Conservation (phyloP, 2,797 vertebrate species). For the Ctenopoma multispine region DNA sequence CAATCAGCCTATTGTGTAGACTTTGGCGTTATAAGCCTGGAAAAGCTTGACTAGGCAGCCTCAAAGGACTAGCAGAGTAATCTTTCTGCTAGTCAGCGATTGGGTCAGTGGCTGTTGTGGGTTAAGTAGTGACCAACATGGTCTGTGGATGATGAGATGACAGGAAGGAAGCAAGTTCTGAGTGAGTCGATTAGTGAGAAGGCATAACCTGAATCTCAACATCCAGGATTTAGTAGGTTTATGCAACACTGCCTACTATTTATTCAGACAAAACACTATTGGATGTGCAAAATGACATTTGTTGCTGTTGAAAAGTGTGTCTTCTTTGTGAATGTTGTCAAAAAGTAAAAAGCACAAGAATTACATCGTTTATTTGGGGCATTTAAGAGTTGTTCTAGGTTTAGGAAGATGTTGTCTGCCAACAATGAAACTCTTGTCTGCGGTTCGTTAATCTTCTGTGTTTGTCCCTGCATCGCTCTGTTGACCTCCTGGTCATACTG, state of each 20-base stretch:
- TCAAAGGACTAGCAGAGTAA: conserved; percentile 50
- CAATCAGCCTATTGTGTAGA: conserved; percentile 59
- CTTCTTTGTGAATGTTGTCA: not conserved
- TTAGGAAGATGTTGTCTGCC: conserved; percentile 23
- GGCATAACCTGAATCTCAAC: not conserved
- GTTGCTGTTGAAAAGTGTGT: not conserved
- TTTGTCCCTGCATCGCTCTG: conserved; percentile 20
- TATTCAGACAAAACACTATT: not conserved
- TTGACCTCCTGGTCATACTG: conserved; percentile 53
- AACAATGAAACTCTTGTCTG: conserved; percentile 52
- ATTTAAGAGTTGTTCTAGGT: conserved; percentile 15
- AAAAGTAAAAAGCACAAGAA: too few species aligned
- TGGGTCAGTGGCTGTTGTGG: conserved; percentile 24
- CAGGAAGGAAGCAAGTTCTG: conserved; percentile 12
- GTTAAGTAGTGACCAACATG: conserved; percentile 43
- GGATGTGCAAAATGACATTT: not conserved
- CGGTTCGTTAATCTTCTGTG: too few species aligned
- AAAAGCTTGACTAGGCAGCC: conserved; percentile 42
- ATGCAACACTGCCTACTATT: not conserved
- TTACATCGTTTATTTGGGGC: not conserved
- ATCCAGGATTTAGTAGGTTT: not conserved
- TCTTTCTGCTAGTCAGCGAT: conserved; percentile 27
- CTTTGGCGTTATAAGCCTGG: conserved; percentile 45
- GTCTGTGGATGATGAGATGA: conserved; percentile 40
- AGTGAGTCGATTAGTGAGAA: not conserved